These are phyloP conservation scores for Saccostrea echinata DNA, from an alignment of 1,140 invertebrate species.

Conservation along the genomic window DNA sequence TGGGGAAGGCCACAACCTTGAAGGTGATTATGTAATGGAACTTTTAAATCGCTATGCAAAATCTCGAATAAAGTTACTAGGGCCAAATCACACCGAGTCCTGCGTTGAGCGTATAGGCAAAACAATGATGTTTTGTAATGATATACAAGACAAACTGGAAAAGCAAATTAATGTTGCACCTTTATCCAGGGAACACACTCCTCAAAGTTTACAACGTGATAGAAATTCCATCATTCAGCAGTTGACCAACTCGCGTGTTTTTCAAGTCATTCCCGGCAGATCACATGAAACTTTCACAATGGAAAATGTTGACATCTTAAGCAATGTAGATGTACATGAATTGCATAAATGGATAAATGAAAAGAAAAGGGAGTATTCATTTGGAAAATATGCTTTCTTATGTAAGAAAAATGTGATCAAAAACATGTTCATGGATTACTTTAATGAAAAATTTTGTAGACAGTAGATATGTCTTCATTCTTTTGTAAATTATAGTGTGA, in stretches of 20 bases:
- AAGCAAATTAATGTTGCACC: constrained; percentile 1
- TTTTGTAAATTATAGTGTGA: too few species aligned
- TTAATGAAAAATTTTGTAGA: too few species aligned
- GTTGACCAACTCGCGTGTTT: neutral
- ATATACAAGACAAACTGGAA: neutral
- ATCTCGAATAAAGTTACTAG: neutral
- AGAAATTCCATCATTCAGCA: neutral
- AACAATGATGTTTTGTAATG: constrained; percentile 14
- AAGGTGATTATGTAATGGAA: constrained; percentile 40
- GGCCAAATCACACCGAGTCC: neutral
- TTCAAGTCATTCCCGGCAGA: neutral
- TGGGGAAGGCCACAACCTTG: constrained; percentile 16
- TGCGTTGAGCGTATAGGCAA: constrained; percentile 19
- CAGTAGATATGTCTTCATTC: too few species aligned
- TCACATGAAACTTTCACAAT: neutral
- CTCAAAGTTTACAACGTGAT: neutral
- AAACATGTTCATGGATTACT: too few species aligned
- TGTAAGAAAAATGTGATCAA: too few species aligned
- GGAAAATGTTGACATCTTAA: constrained; percentile 12
- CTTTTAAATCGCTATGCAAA: constrained; percentile 44
- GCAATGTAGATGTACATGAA: neutral
- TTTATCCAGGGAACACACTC: neutral
- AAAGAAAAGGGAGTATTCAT: too few species aligned
- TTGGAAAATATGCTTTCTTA: too few species aligned
- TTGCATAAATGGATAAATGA: neutral